A percentile compares a stretch with the other conserved stretches of the same genome.
phyloP scores from a whole-genome alignment of 2,888 invertebrate genomes.

The Belgica antarctica region DNA sequence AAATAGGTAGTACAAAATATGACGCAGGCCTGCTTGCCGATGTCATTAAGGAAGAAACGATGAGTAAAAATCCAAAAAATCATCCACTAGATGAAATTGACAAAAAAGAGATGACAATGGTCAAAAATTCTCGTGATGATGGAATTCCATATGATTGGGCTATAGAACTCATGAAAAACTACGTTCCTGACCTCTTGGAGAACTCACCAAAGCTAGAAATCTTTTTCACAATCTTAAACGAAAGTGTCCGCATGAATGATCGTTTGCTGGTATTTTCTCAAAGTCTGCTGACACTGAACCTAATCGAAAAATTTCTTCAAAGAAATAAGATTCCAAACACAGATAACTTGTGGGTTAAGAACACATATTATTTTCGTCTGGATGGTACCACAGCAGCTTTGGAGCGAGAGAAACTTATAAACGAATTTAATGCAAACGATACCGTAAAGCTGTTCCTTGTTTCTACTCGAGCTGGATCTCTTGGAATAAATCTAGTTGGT shows the following conservation, averaged over 20 bases:
- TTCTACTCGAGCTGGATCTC: slow-evolving; percentile 92
- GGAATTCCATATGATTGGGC: slow-evolving; percentile 88
- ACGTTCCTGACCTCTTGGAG: slow-evolving; percentile 83
- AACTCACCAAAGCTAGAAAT: slow-evolving; percentile 95
- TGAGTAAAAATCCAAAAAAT: neutral
- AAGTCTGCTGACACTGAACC: slow-evolving; percentile 89
- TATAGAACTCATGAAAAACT: slow-evolving; percentile 76
- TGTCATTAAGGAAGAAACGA: slow-evolving; percentile 45
- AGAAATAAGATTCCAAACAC: slow-evolving; percentile 65
- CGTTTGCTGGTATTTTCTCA: slow-evolving; percentile 93
- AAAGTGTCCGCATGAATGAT: slow-evolving; percentile 83
- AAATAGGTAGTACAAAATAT: slow-evolving; percentile 44
- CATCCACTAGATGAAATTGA: neutral
- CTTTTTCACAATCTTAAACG: slow-evolving; percentile 85
- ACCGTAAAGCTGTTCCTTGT: slow-evolving; percentile 88
- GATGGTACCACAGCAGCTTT: slow-evolving; percentile 94
- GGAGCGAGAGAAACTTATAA: slow-evolving; percentile 93
- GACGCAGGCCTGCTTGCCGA: slow-evolving; percentile 38
- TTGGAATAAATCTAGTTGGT: slow-evolving; percentile 95
- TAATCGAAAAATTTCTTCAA: slow-evolving; percentile 90
- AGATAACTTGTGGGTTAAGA: slow-evolving; percentile 77
- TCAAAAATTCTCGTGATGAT: slow-evolving; percentile 62
- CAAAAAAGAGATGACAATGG: slow-evolving; percentile 56
- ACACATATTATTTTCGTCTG: slow-evolving; percentile 83
- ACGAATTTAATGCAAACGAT: slow-evolving; percentile 89